phyloP scores from a whole-genome alignment of 2,113 vertebrate genomes.

The Zosterops hypoxanthus region DNA sequence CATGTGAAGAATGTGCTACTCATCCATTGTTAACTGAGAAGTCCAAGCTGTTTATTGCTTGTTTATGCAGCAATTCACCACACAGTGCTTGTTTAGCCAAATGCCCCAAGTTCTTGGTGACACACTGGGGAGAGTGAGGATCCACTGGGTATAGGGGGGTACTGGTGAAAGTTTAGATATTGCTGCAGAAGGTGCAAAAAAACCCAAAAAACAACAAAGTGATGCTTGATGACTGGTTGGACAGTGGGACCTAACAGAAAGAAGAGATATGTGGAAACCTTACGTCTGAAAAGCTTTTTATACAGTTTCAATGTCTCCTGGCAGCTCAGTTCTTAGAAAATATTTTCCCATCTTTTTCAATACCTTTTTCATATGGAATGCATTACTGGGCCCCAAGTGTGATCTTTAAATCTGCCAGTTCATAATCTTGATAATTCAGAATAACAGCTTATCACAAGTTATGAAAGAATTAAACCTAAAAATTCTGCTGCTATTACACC shows the following conservation, averaged over 20 bases:
- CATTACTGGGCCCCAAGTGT: constrained; percentile 18
- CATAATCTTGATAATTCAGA: constrained; percentile 54
- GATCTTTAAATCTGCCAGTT: constrained; percentile 45
- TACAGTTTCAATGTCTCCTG: background rate
- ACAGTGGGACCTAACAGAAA: background rate
- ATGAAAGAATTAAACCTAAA: constrained; percentile 55
- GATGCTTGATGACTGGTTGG: background rate
- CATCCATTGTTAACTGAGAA: background rate
- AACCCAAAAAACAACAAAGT: accelerated
- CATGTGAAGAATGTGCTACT: background rate
- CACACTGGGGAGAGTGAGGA: background rate
- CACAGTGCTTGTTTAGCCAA: background rate
- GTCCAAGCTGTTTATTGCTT: background rate
- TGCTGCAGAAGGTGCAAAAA: background rate
- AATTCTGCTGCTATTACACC: constrained; percentile 36
- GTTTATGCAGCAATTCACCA: background rate
- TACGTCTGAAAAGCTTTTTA: background rate
- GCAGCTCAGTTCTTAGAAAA: background rate
- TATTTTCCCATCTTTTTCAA: constrained; percentile 4
- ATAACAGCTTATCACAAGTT: constrained; percentile 45
- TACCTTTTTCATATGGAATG: constrained; percentile 19
- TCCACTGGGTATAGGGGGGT: background rate
- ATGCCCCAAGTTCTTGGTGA: background rate
- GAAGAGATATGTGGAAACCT: background rate
- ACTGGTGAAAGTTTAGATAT: background rate